phyloP scores from a whole-genome alignment of 1,140 invertebrate species.

The Trichogramma pretiosum region DNA sequence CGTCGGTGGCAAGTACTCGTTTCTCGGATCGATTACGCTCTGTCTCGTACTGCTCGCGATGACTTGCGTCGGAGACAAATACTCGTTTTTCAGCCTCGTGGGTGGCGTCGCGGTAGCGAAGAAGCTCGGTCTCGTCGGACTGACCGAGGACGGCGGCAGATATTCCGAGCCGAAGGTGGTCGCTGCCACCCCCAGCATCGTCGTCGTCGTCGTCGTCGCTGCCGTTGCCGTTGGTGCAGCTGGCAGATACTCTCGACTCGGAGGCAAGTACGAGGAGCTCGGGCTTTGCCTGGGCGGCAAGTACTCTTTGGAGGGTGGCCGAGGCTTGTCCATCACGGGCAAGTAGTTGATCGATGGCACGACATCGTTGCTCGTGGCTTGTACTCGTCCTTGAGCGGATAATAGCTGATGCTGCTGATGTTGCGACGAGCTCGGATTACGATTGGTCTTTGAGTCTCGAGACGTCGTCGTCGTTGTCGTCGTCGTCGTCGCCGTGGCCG shows the following conservation, averaged over 20 bases:
- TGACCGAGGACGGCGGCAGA: neutral
- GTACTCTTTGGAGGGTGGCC: conserved; percentile 14
- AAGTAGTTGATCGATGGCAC: conserved; percentile 17
- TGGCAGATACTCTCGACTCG: neutral
- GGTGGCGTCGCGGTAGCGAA: neutral
- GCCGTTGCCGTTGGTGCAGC: too few species aligned
- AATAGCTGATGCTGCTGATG: conserved; percentile 6
- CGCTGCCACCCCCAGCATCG: too few species aligned
- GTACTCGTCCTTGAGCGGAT: too few species aligned
- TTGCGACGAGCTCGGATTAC: conserved; percentile 16
- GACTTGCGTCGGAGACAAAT: neutral
- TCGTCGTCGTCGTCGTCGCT: too few species aligned
- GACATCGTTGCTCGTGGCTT: conserved; percentile 5
- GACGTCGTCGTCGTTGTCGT: conserved; percentile 11
- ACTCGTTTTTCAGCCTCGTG: neutral
- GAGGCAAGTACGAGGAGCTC: neutral
- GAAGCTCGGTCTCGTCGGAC: too few species aligned
- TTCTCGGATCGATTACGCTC: neutral
- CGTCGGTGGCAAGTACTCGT: conserved; percentile 4
- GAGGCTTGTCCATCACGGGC: conserved; percentile 2
- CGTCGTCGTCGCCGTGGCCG: too few species aligned
- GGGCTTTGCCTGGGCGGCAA: conserved; percentile 11
- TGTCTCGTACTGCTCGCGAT: too few species aligned
- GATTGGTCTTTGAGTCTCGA: conserved; percentile 3
- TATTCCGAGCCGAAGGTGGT: too few species aligned